Base-by-base conservation (phyloP, 2,113 vertebrate genomes). In the Lophotis ruficrista region DNA sequence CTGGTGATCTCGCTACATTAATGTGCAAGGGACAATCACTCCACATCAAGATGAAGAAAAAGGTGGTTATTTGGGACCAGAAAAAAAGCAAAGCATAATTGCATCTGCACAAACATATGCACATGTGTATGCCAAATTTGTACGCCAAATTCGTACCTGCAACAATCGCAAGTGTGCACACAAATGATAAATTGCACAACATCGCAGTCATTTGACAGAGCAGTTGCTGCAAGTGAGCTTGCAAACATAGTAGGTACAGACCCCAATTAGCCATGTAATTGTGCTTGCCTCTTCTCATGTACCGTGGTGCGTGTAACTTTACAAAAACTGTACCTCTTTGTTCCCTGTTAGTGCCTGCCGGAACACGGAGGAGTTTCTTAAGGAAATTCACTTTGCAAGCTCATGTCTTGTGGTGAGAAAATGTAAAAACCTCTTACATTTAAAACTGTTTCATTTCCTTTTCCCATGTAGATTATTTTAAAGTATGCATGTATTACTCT, bases 381-480 rank as follows among this genome's bases (percentile, higher is more conserved):
- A 70, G 51, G 61, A 94, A 96, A 87, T 48, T 50, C 6, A 71
- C 51, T 73, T 94, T 84, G 45, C 53, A 91, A 83, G 70, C 2
- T 3, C 62, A 62, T 17, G 35, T 83, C 45, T 81, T 50, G 27
- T 56, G 51, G 50, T 65, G 58, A 92, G 50, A 16, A 70, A 53
- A 37, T 30, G 24, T 12, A 68, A 89, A 96, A 94, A 62, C 22
- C 68, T 43, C 47, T 45, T 31, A 43, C 14, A 20, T 83, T 94
- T 92, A 60, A 53, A 82, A 79, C 25, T 12, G 70, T 62, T 88
- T 85, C 23, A 21, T 72, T 95, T 93, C 77, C 33, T 87, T 92
- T 92, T 83, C 70, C 79, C 41, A 43, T 33, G 22, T 6, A 93
- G n/a, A 35, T 47, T 89, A 24, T 75, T 83, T 89, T 83, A 45